Base-by-base conservation (phyloP, 1,140 invertebrate genomes). In the Drosophila sp. region DNA sequence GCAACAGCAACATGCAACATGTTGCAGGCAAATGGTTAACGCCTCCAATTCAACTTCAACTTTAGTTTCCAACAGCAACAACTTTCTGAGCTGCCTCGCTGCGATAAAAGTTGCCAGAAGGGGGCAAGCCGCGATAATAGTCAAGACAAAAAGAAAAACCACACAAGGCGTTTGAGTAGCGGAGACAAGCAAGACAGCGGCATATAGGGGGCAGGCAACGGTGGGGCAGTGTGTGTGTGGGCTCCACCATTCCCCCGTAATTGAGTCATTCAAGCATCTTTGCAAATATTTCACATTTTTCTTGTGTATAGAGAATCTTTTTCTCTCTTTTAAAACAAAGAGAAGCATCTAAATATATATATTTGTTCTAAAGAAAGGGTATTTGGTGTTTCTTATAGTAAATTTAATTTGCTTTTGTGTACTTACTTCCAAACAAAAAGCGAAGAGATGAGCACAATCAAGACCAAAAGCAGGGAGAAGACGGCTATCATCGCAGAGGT, bases 401-500 rank as follows among this genome's bases (percentile, higher is more conserved):
- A n/a, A 23, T 6, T 30, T 11, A 7, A n/a, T 44, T 30, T 38
- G 4, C 1, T 60, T 3, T 66, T 6, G 57, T 55, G 50, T 92
- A 96, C 95, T 96, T 94, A 96, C 95, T 96, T 96, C 95, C 95
- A 96, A 92, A 96, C 95, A 79, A 96, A 94, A 68, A 96, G 94
- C 79, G 95, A 95, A 77, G 95, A 95, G 84, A 96, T 94, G 80
- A 96, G 94, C 66, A 96, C 94, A 90, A 95, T 95, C 72, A 96
- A 93, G 70, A 95, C 93, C 62, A 96, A 93, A 44, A 96, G 94
- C 78, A 96, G 93, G 68, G 95, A 95, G 91, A 95, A 96, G 60
- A 96, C 94, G 67, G 95, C 95, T 92, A 96, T 96, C 92, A 95
- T 94, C 71, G 96, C 95, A 70, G 95, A 96, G 68, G 95, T 96